Evolutionary conservation across 2,888 invertebrate genomes (phyloP), one percentile per base, ranked within the genome.

Genomic region (Vannuccia rotundouncinata): DNA sequence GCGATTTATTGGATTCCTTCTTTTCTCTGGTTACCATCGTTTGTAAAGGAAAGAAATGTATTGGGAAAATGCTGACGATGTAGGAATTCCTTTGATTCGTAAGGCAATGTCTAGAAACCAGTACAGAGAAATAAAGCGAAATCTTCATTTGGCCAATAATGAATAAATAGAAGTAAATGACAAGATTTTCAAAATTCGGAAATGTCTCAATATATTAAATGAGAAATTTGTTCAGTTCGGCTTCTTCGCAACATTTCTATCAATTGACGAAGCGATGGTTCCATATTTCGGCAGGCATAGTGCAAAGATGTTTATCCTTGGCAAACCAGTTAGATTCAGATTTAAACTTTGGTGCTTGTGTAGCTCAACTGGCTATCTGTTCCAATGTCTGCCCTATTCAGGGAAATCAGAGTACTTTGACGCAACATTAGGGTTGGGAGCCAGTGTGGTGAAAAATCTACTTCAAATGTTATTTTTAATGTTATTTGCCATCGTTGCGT

Each of bases 241-340:
- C 66, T 66, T 66, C 66, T 66, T 66, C 66, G 25, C 2, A 66
- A 66, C 66, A 66, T 13, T 66, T 66, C 66, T 66, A 27, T 66
- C 66, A 66, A 66, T 66, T 5, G 66, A 66, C 22, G 25, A 66
- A 66, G 66, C 66, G 66, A 66, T 66, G 66, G 66, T 66, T 66
- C 66, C 66, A 66, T 66, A 66, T 66, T 66, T 66, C 66, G 66
- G 66, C 66, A 66, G 66, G 66, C 66, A 66, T 66, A 66, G 66
- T 66, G 66, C 66, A 66, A 66, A 66, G 10, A 66, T 66, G 66
- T 66, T 66, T 66, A 66, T 66, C 66, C 2, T 17, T 17, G 66
- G 66, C 66, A 66, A 66, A 66, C 66, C 66, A 66, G 66, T 66
- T 66, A 13, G 66, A 66, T 66, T 66, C 5, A 27, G 5, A 66